Conservation (phyloP, 2,888 invertebrate genomes). For the Cerceris ruficornis region DNA sequence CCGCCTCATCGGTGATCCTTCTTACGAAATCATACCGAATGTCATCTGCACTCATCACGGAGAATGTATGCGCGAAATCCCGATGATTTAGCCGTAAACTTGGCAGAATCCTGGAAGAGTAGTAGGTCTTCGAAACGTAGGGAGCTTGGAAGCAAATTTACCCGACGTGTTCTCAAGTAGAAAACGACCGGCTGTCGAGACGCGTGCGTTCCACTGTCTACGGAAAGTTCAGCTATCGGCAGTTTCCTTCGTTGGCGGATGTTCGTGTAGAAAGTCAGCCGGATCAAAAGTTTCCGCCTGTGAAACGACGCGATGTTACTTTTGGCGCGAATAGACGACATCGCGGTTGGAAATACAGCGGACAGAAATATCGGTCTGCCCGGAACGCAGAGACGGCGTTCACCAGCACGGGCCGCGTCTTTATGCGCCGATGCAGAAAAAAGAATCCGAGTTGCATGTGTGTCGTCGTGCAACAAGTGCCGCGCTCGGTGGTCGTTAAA, state of each 20-base stretch:
- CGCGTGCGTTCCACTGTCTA: constrained; percentile 31
- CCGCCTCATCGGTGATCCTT: not conserved
- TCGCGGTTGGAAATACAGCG: constrained; percentile 32
- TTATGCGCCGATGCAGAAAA: constrained; percentile 3
- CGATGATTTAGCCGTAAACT: constrained; percentile 60
- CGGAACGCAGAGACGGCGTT: not conserved
- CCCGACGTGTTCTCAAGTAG: constrained; percentile 51
- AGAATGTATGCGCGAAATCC: constrained; percentile 31
- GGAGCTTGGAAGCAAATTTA: constrained; percentile 61
- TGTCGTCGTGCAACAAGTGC: constrained; percentile 10
- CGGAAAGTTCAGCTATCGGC: constrained; percentile 51
- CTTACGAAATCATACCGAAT: constrained; percentile 15
- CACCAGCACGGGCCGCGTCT: not conserved
- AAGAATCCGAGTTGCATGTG: not conserved
- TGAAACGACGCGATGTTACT: constrained; percentile 42
- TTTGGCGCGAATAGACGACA: constrained; percentile 36
- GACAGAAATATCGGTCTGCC: constrained; percentile 13
- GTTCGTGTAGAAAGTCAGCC: constrained; percentile 44
- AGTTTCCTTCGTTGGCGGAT: constrained; percentile 40
- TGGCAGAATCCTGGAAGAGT: constrained; percentile 33
- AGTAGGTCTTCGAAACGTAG: constrained; percentile 16
- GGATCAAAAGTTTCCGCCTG: constrained; percentile 49
- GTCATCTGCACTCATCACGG: constrained; percentile 37
- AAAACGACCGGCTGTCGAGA: constrained; percentile 38
- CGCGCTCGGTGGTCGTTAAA: constrained; percentile 5